Evolutionary conservation across 1,140 invertebrate species (phyloP).

Genomic region (Trichonephila inaurata): DNA sequence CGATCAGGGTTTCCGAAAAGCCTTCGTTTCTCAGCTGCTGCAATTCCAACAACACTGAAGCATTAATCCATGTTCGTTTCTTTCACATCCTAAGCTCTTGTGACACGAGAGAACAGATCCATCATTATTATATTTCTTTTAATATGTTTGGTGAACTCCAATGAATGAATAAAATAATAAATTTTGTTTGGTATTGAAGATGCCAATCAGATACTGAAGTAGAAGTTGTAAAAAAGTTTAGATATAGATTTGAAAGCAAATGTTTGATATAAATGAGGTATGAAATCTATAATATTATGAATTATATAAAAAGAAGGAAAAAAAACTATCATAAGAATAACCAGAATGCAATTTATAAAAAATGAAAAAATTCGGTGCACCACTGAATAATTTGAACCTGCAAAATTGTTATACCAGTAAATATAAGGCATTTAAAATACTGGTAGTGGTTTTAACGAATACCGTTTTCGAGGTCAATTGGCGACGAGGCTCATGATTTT

Average conservation of each 20-base stretch:
- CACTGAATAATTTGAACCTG: too few relatives aligned
- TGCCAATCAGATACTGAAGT: not conserved
- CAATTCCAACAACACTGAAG: conserved; percentile 38
- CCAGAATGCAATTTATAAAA: too few relatives aligned
- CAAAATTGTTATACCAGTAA: too few relatives aligned
- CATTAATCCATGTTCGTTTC: conserved; percentile 39
- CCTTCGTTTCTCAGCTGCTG: conserved; percentile 34
- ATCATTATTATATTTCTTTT: conserved; percentile 38
- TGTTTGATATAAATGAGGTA: not conserved
- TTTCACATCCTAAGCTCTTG: not conserved
- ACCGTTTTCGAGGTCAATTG: too few relatives aligned
- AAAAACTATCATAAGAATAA: too few relatives aligned
- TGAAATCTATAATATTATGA: not conserved
- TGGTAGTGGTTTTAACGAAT: too few relatives aligned
- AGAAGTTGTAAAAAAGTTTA: too few relatives aligned
- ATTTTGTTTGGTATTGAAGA: not conserved
- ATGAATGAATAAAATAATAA: not conserved
- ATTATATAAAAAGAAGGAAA: not conserved
- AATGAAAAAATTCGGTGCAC: too few relatives aligned
- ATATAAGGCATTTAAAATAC: too few relatives aligned
- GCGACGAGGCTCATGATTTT: too few relatives aligned
- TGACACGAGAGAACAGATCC: conserved; percentile 39
- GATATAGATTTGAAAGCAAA: too few relatives aligned
- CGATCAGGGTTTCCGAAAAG: conserved; percentile 36
- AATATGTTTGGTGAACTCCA: conserved; percentile 28